Evolutionary conservation across 1,140 invertebrate species (phyloP).

Genomic region (Agrypnia vestita): DNA sequence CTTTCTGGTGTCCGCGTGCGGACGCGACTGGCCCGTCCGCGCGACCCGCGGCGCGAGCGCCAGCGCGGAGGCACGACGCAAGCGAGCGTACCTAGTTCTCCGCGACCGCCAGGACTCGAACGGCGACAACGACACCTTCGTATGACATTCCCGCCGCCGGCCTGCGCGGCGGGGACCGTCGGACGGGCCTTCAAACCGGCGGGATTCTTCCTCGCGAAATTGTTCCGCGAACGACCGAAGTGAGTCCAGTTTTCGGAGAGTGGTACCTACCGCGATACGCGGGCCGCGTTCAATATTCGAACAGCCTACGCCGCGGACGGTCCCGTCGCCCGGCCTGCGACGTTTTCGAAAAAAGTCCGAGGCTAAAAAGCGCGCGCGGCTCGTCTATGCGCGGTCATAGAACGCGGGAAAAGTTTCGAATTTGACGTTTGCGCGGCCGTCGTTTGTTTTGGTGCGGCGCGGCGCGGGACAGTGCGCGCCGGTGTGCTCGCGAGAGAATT

Average conservation of each 20-base stretch:
- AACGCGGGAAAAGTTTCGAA: conserved; percentile 23
- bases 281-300: conserved; percentile 20
- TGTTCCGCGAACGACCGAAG: conserved; percentile 34
- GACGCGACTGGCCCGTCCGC: conserved; percentile 10
- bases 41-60: neutral
- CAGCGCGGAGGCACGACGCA: neutral
- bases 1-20: conserved; percentile 6
- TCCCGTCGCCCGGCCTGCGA: neutral
- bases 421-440: conserved; percentile 4
- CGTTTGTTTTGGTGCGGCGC: conserved; percentile 17
- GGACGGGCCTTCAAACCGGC: neutral
- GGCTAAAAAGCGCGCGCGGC: conserved; percentile 26
- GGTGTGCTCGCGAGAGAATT: neutral
- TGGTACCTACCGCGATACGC: conserved; percentile 4
- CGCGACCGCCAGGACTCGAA: neutral
- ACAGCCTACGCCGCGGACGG: conserved; percentile 32
- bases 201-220: conserved; percentile 40
- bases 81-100: neutral
- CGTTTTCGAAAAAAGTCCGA: conserved; percentile 20
- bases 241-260: conserved; percentile 32
- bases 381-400: conserved; percentile 21
- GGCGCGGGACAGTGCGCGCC: neutral
- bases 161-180: neutral
- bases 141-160: too few relatives aligned
- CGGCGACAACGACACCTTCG: too few relatives aligned